Percentiles rank a stretch among this genome's conserved stretches.
These are phyloP conservation scores for Siniperca obscura DNA, from an alignment of 2,797 vertebrate species.

Conservation along the genomic window DNA sequence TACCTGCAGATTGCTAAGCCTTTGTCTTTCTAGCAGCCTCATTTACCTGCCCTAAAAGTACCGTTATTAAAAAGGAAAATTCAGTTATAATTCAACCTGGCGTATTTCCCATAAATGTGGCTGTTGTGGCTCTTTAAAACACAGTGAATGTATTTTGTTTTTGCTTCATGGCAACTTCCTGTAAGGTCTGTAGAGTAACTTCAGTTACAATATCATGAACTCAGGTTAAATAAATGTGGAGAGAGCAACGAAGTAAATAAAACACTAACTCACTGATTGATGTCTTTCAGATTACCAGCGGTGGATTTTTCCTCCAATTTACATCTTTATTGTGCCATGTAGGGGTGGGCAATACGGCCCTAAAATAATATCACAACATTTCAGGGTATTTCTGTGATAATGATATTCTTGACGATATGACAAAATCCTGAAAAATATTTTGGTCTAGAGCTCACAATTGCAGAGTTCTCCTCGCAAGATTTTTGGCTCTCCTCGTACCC, in stretches of 20 bases:
- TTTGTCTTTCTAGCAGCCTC: background rate
- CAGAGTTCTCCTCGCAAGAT: no score
- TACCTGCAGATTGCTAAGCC: background rate
- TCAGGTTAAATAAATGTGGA: background rate
- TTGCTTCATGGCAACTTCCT: background rate
- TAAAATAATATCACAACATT: no score
- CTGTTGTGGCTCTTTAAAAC: background rate
- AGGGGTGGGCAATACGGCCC: no score
- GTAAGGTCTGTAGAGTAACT: background rate
- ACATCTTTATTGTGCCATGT: no score
- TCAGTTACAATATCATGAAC: background rate
- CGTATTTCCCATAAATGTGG: background rate
- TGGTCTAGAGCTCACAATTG: no score
- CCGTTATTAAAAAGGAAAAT: background rate
- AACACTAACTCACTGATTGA: background rate
- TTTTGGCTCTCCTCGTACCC: no score
- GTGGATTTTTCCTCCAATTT: background rate
- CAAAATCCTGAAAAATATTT: no score
- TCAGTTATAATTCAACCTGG: background rate
- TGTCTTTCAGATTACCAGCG: background rate
- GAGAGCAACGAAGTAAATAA: background rate
- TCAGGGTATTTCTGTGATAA: no score
- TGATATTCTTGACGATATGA: no score
- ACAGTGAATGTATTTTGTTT: background rate
- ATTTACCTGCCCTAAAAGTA: background rate